phyloP scores from a whole-genome alignment of 1,140 invertebrate genomes.

The Melitaea cinxia region DNA sequence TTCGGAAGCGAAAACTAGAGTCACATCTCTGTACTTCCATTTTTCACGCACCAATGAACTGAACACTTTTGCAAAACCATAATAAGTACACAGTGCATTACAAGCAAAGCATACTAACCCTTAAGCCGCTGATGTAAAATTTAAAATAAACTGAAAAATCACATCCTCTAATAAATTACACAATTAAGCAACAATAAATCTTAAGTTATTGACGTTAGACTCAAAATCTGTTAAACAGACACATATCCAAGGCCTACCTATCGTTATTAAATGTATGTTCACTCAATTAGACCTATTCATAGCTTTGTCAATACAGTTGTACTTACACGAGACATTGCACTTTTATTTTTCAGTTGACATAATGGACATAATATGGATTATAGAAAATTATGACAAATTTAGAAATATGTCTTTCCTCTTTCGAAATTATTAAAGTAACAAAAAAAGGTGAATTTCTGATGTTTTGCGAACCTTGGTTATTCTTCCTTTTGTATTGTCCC shows the following conservation, averaged over 20 bases:
- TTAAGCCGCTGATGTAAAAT: not conserved
- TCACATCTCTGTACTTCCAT: conserved; percentile 60
- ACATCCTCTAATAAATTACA: not conserved
- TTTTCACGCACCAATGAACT: conserved; percentile 59
- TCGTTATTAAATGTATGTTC: not conserved
- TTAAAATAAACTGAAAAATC: not conserved
- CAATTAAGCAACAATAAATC: not conserved
- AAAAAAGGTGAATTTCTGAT: no score
- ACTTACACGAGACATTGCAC: conserved; percentile 9
- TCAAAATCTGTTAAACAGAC: not conserved
- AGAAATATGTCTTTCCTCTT: no score
- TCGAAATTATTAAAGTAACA: no score
- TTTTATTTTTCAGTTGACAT: not conserved
- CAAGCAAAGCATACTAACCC: not conserved
- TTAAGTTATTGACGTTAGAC: not conserved
- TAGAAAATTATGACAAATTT: no score
- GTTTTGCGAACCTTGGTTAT: no score
- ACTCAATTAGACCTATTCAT: conserved; percentile 4
- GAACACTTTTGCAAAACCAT: conserved; percentile 40
- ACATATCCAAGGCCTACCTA: no score
- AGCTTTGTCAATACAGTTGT: not conserved
- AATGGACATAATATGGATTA: not conserved
- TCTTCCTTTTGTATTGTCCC: no score
- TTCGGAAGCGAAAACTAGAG: conserved; percentile 19
- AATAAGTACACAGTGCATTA: conserved; percentile 16